Percentiles rank a stretch among this genome's conserved stretches.
These are phyloP conservation scores for Caranx melampygus DNA, from an alignment of 2,113 vertebrate genomes.

Conservation along the genomic window DNA sequence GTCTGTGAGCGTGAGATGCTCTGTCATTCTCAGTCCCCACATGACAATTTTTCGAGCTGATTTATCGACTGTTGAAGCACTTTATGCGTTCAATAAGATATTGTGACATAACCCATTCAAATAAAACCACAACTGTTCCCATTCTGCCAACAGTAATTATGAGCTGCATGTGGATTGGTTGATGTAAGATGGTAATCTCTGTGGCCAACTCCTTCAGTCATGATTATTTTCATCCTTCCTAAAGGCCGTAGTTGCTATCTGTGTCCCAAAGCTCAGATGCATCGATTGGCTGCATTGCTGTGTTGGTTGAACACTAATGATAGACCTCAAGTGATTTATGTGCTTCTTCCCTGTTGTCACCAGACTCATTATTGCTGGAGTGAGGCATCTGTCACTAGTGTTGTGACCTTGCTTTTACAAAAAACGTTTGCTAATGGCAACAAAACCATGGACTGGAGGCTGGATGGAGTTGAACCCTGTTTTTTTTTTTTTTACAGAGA, in stretches of 20 bases:
- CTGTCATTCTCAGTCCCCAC: constrained; percentile 21
- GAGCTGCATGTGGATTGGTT: not conserved
- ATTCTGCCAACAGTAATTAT: not conserved
- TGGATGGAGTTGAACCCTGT: not conserved
- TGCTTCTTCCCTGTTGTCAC: constrained; percentile 35
- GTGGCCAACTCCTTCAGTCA: not conserved
- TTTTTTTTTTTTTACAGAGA: not conserved
- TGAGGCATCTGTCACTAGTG: constrained; percentile 48
- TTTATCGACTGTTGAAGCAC: constrained; percentile 21
- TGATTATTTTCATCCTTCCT: constrained; percentile 9
- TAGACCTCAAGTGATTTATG: constrained; percentile 46
- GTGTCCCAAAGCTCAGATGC: not conserved
- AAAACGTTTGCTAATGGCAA: constrained; percentile 27
- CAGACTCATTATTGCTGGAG: constrained; percentile 36
- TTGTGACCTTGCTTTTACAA: constrained; percentile 17
- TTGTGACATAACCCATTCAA: not conserved
- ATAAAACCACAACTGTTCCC: not conserved
- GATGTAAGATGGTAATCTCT: not conserved
- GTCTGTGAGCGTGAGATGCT: constrained; percentile 21
- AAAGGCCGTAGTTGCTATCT: constrained; percentile 7
- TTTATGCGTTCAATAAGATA: constrained; percentile 21
- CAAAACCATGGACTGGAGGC: not conserved
- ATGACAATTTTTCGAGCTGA: constrained; percentile 20
- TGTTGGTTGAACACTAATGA: constrained; percentile 38
- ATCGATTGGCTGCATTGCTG: constrained; percentile 29